phyloP scores from a whole-genome alignment of 2,888 invertebrate species.

The Tortrix viridana region DNA sequence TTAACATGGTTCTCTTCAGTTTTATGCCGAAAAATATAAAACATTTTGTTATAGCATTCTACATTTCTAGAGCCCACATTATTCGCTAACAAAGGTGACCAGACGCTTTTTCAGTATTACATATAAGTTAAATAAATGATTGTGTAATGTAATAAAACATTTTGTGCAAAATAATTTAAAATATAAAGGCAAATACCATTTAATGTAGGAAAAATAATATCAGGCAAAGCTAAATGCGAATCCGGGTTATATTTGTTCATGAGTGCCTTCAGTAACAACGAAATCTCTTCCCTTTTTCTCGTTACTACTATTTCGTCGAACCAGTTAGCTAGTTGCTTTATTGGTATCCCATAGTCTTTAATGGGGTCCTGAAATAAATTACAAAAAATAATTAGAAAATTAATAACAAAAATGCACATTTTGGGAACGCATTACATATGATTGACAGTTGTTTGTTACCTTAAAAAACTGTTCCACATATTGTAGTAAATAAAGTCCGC shows the following conservation, averaged over 20 bases:
- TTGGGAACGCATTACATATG: no score
- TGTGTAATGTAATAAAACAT: no score
- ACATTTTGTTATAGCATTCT: no score
- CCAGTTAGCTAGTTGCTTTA: conserved; percentile 93
- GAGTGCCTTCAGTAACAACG: conserved; percentile 88
- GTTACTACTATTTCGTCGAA: conserved; percentile 93
- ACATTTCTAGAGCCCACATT: no score
- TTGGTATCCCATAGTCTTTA: conserved; percentile 91
- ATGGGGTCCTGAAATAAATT: conserved; percentile 88
- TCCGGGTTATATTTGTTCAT: conserved; percentile 90
- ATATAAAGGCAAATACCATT: conserved; percentile 78
- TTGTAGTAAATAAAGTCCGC: conserved; percentile 97
- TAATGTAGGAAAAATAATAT: conserved; percentile 89
- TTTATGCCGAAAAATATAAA: no score
- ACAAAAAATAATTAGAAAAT: conserved; percentile 17
- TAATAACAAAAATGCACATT: neutral
- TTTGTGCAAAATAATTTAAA: no score
- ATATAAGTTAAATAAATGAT: no score
- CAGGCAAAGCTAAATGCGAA: conserved; percentile 86
- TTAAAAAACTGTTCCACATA: conserved; percentile 98
- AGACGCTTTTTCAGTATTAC: no score
- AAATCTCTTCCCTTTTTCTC: conserved; percentile 94
- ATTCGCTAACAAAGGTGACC: no score
- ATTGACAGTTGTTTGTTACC: conserved; percentile 71
- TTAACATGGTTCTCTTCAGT: no score